These are phyloP conservation scores for Scomber japonicus DNA, from an alignment of 2,113 vertebrate species.

Conservation along the genomic window DNA sequence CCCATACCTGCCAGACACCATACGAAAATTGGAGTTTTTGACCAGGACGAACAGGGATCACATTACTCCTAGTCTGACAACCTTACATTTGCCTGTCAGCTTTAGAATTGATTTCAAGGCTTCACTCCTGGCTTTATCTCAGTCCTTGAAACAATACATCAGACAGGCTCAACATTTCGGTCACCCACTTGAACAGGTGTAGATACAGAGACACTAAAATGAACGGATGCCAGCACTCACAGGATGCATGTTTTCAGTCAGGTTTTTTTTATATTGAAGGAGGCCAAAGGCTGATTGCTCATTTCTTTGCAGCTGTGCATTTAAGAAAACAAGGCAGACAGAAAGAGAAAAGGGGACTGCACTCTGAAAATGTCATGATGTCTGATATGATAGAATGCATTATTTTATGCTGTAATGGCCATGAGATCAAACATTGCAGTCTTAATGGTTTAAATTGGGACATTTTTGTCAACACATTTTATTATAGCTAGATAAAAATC, in stretches of 20 bases:
- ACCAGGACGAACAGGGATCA: slow-evolving; percentile 11
- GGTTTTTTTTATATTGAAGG: not conserved
- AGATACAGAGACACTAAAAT: not conserved
- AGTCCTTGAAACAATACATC: slow-evolving; percentile 22
- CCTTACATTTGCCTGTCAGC: not conserved
- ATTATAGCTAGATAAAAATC: too few relatives aligned
- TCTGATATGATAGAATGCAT: too few relatives aligned
- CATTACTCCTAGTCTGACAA: slow-evolving; percentile 25
- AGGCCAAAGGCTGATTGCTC: not conserved
- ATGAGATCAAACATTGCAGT: too few relatives aligned
- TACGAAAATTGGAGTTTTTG: slow-evolving; percentile 3
- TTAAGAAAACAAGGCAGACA: not conserved
- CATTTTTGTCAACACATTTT: too few relatives aligned
- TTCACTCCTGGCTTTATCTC: slow-evolving; percentile 13
- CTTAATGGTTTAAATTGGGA: too few relatives aligned
- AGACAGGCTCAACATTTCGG: slow-evolving; percentile 3
- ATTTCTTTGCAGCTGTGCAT: not conserved
- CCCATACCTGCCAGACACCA: not conserved
- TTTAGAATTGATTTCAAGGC: slow-evolving; percentile 10
- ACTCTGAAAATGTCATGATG: not conserved
- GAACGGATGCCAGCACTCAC: not conserved
- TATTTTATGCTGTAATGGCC: too few relatives aligned
- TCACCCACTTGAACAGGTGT: not conserved
- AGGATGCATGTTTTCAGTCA: not conserved
- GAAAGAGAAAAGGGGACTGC: not conserved